Percentiles rank a stretch among this genome's conserved stretches.
Evolutionary conservation across 2,113 vertebrate species (phyloP).

Genomic region (Saccopteryx bilineata): DNA sequence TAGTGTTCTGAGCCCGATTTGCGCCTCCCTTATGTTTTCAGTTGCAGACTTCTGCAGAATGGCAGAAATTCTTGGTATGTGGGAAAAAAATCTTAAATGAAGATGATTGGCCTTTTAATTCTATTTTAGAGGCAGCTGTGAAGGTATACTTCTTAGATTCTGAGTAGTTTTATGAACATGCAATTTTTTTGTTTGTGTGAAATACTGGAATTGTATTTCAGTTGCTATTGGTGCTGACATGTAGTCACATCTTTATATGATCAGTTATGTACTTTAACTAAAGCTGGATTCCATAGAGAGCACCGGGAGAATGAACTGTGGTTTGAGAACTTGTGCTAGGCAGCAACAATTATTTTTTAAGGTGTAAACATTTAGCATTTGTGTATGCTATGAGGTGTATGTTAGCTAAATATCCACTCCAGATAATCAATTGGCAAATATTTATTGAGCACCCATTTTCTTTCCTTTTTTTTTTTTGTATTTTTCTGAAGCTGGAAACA

Average conservation of each 20-base stretch:
- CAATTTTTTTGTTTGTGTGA: neutral
- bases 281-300: neutral
- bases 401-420: neutral
- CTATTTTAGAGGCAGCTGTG: slow-evolving; percentile 20
- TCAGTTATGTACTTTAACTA: neutral
- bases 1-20: neutral
- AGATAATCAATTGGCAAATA: neutral
- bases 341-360: slow-evolving; percentile 14
- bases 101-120: slow-evolving; percentile 33
- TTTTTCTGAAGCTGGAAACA: too few relatives aligned
- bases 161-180: neutral
- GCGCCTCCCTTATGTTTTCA: neutral
- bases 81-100: slow-evolving; percentile 42
- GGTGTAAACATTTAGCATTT: slow-evolving; percentile 33
- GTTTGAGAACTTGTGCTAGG: neutral
- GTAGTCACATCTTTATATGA: neutral
- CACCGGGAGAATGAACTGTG: neutral
- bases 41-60: neutral
- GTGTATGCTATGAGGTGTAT: neutral
- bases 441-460: neutral
- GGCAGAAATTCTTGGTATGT: slow-evolving; percentile 31
- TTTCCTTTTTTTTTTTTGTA: too few relatives aligned
- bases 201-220: neutral
- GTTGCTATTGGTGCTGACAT: neutral
- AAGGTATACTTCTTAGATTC: slow-evolving; percentile 1